Evolutionary conservation across 2,888 invertebrate genomes (phyloP), one percentile per base, ranked within the genome.

Genomic region (Drosophila hamatofila): DNA sequence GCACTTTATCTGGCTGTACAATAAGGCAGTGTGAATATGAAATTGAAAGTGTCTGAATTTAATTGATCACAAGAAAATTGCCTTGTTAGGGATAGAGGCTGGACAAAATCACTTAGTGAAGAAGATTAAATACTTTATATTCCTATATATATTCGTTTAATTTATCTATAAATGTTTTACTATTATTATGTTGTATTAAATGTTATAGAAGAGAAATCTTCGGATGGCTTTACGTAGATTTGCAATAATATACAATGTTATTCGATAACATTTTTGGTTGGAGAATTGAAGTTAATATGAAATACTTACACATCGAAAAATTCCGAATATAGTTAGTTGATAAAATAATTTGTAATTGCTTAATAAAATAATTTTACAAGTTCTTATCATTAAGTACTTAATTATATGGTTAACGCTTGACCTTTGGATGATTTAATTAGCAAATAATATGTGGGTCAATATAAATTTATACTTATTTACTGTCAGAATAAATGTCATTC

Each of bases 391-490:
- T 18, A 11, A 35, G 25, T 42, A 16, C 14, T 60, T 33, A 39
- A 16, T 25, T 30, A 30, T 48, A 14, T 18, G 7, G 12, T 46
- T 27, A 39, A 5, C 46, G 25, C 12, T 11, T 23, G 46, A 12
- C n/a, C 41, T 35, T 5, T 35, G 14, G 2, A 35, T 52, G 21
- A 35, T 23, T 16, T 16, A 44, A n/a, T 35, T 35, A 81, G 75
- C 37, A 30, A 6, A 44, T 30, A 8, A 23, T 14, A 48, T 21
- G 18, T 27, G 39, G 39, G 9, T 23, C 41, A 48, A 48, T 12
- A n/a, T 27, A 25, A 39, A 23, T n/a, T 14, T 14, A 41, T 54
- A 37, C 18, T 12, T 21, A 33, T 37, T 30, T 7, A n/a, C 82
- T 72, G 58, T 39, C 18, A 21, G 30, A 1, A 18, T 4, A 14